Evolutionary conservation across 1,140 invertebrate species (phyloP), one percentile per base, ranked within the genome.

Genomic region (Ceratosolen solmsi): DNA sequence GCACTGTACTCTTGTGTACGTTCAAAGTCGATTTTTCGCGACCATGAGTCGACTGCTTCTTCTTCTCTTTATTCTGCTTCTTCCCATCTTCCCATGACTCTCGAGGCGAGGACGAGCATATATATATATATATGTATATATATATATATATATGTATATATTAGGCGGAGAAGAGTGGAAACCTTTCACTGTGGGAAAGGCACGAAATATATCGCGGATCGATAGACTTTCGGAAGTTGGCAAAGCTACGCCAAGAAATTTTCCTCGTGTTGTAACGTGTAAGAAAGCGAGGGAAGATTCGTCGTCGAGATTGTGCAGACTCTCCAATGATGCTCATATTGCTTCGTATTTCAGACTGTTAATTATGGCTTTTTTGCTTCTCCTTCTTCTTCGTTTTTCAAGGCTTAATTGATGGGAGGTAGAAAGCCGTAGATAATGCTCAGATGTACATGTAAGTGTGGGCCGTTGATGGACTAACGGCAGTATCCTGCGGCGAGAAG

Each of bases 11-110:
- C 27, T 2, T 68, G 33, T 38, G 63, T 68, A 68, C 33, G 63
- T 38, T 68, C 63, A 38, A 68, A 38, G 33, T 68, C 41, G 41
- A 72, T 49, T 72, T 79, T 79, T 56, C 76, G 30, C 25, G 20
- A 3, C 51, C 22, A 41, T 22, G 9, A 25, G 68, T 46, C 60
- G 7, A 41, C 13, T 25, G 11, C 41, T 51, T 46, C 41, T 72
- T 49, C 68, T 27, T 60, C 13, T 60, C 8, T 20, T 54, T 20
- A 38, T 51, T 72, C 41, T 72, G n/a, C 38, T 33, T 27, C 25
- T 60, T 9, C 30, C 30, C 30, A 65, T n/a, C 11, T 60, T 60
- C 30, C 30, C 30, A 65, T 17, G 30, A 9, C 1, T 65, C 8
- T 36, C 7, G 30, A 36, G 30, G 33, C 30, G 30, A 65, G 33